Percentiles rank a stretch among this genome's conserved stretches.
Evolutionary conservation across 2,113 vertebrate genomes (phyloP).

Genomic region (Chaetura pelagica): DNA sequence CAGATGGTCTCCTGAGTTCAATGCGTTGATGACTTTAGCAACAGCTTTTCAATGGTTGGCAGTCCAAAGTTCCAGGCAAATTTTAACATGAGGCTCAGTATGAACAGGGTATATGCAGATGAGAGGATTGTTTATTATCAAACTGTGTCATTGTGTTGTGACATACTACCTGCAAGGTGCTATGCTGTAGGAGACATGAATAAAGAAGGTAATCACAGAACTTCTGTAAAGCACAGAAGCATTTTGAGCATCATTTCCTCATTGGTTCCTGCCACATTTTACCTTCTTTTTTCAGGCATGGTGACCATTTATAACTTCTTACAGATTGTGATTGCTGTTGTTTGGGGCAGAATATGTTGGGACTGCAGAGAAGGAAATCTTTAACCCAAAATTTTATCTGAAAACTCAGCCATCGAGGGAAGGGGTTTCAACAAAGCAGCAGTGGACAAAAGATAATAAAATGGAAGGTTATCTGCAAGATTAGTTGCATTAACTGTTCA

Average conservation of each 20-base stretch:
- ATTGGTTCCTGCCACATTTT: background rate
- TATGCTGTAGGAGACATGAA: background rate
- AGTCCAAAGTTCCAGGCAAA: background rate
- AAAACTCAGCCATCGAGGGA: background rate
- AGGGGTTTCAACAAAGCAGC: background rate
- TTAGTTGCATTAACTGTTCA: background rate
- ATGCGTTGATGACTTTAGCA: background rate
- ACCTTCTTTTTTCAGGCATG: background rate
- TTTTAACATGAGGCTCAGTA: background rate
- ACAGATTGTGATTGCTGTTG: background rate
- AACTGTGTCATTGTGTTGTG: background rate
- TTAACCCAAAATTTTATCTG: background rate
- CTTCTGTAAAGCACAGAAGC: background rate
- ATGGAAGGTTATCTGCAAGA: background rate
- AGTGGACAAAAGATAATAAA: background rate
- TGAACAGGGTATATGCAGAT: background rate
- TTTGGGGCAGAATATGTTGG: background rate
- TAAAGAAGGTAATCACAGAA: background rate
- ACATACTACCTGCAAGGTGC: background rate
- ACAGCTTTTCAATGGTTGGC: background rate
- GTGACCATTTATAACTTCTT: background rate
- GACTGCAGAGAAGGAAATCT: background rate
- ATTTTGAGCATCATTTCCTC: background rate
- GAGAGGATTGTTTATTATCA: background rate
- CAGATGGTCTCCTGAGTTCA: conserved; percentile 37